Percentiles rank a stretch among this genome's conserved stretches.
These are phyloP conservation scores for Pseudorectes ferrugineus DNA, from an alignment of 2,113 vertebrate genomes.

Conservation along the genomic window DNA sequence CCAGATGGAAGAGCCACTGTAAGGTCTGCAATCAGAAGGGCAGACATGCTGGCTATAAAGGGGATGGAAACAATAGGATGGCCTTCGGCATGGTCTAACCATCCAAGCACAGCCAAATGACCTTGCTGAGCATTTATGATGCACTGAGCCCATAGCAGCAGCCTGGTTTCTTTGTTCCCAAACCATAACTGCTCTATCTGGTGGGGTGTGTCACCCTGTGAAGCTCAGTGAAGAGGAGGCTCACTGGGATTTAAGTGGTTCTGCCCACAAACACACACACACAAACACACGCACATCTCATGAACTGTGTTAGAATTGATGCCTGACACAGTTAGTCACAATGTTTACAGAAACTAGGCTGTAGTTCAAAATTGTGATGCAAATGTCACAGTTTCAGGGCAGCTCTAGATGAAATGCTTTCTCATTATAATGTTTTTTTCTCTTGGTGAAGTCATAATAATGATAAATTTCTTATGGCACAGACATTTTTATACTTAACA, in stretches of 20 bases:
- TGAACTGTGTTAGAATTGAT: background rate
- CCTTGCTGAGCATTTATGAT: background rate
- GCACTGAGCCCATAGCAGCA: background rate
- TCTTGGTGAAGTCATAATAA: background rate
- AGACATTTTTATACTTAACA: background rate
- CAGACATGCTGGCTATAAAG: background rate
- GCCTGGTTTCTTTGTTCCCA: background rate
- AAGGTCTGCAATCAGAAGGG: background rate
- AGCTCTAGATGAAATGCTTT: background rate
- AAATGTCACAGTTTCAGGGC: background rate
- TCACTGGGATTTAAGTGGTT: background rate
- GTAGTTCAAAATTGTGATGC: background rate
- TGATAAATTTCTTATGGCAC: background rate
- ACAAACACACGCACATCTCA: background rate
- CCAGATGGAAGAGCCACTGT: background rate
- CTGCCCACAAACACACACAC: background rate
- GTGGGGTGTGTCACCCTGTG: background rate
- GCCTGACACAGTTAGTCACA: background rate
- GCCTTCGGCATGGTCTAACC: background rate
- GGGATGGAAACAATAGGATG: background rate
- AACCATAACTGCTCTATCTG: background rate
- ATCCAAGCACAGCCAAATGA: background rate
- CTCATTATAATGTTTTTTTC: background rate
- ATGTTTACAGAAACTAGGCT: background rate
- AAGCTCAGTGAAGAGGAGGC: background rate